These are phyloP conservation scores for Diuraphis noxia DNA, from an alignment of 1,140 invertebrate genomes.

Conservation along the genomic window DNA sequence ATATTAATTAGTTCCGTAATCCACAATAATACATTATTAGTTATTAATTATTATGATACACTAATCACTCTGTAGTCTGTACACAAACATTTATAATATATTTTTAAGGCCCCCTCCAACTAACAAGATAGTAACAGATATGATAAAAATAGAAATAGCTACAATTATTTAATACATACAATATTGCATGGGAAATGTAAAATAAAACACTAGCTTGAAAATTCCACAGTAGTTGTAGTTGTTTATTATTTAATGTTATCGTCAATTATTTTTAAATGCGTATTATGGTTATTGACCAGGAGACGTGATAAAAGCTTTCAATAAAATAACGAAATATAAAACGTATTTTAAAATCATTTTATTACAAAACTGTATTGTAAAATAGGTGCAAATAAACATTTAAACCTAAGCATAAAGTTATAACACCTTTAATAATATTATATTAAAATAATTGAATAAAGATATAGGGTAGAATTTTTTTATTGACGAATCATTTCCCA, in stretches of 20 bases:
- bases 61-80: neutral
- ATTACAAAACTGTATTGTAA: neutral
- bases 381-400: neutral
- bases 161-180: neutral
- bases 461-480: neutral
- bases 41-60: neutral
- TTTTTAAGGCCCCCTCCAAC: neutral
- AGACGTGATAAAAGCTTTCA: neutral
- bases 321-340: neutral
- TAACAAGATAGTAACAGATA: neutral
- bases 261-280: neutral
- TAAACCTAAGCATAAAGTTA: neutral
- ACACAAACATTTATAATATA: neutral
- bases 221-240: neutral
- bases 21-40: too few relatives aligned
- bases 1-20: neutral
- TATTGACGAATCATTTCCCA: neutral
- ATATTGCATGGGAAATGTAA: neutral
- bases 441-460: neutral
- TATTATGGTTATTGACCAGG: neutral
- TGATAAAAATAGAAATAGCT: conserved; percentile 32
- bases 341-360: neutral
- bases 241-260: neutral
- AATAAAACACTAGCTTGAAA: neutral
- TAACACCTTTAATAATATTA: neutral